These are phyloP conservation scores for Anoncus sp. DNA, from an alignment of 2,888 invertebrate species.

Conservation along the genomic window DNA sequence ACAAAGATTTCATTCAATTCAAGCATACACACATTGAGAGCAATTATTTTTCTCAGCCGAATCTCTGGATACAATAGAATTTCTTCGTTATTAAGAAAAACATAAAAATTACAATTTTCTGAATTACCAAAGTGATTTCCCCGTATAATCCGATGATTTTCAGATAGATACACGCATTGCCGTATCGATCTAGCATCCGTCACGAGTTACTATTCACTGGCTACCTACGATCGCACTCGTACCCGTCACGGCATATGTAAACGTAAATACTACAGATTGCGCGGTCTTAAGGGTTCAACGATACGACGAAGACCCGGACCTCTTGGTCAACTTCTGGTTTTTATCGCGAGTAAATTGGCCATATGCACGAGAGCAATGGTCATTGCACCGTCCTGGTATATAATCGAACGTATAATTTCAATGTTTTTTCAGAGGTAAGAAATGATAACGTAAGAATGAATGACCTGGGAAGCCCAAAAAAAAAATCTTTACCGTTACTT, in stretches of 20 bases:
- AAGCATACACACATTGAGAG: no score
- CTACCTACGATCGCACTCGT: conserved; percentile 67
- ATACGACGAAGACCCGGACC: conserved; percentile 74
- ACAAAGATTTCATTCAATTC: no score
- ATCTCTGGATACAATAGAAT: no score
- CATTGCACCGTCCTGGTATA: conserved; percentile 73
- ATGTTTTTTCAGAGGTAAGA: conserved; percentile 72
- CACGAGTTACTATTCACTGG: conserved; percentile 69
- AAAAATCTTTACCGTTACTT: no score
- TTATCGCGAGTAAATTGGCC: conserved; percentile 72
- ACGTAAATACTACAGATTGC: conserved; percentile 71
- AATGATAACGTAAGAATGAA: background rate
- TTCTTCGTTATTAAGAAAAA: no score
- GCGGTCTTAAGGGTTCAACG: conserved; percentile 64
- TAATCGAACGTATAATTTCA: conserved; percentile 72
- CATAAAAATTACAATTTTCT: no score
- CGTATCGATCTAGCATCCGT: conserved; percentile 58
- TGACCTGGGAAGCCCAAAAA: no score
- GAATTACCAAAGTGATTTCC: background rate
- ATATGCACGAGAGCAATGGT: conserved; percentile 73
- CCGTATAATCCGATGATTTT: background rate
- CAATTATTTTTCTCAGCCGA: no score
- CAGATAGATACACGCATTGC: conserved; percentile 55
- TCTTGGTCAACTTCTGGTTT: conserved; percentile 74
- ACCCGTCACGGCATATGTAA: conserved; percentile 72